Base-by-base conservation (phyloP, 1,140 invertebrate genomes). In the Drosophila dunni region DNA sequence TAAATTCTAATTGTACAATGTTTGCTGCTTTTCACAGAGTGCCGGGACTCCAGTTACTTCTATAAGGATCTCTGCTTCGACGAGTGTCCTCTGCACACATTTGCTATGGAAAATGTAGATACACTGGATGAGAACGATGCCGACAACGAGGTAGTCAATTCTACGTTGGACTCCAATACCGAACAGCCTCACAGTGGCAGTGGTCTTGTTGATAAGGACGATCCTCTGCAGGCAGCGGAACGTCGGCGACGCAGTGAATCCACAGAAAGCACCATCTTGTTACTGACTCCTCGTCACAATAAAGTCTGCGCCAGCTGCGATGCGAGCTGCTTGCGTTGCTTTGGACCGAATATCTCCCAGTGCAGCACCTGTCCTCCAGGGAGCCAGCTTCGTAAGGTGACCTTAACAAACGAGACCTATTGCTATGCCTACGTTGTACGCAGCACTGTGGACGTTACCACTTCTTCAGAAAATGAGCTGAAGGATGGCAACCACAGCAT, bases 341-440 rank as follows among this genome's bases (percentile, higher is more conserved):
- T 71, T 13, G 91, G 91, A 7, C 74, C 89, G 0, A 56, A 73
- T 29, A 53, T 58, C n/a, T 71, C 79, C 13, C 70, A 92, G 72
- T 92, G 91, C 58, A 90, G 74, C 58, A 79, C 73, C 44, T 92
- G 91, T 54, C 68, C 70, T 3, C 57, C 80, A 3, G 91, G 85
- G 33, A 91, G 85, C 20, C 90, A 91, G 40, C 58, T 91, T 7
- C 90, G 85, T 0, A 79, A 81, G 60, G 48, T 79, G 36, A 2
- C 45, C 0, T 48, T 45, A 48, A 66, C 60, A 7, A 90, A 91
- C 45, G 90, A 91, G 58, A 86, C 90, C 36, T 79, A 64, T 13
- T 91, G 90, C 57, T 84, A 79, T 33, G 76, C 79, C 0, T 91
- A 91, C 62, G 85, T 86, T 29, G 90, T 91, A 24, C 85, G 90